Base-by-base conservation (phyloP, 2,888 invertebrate genomes). In the Busseola fusca region DNA sequence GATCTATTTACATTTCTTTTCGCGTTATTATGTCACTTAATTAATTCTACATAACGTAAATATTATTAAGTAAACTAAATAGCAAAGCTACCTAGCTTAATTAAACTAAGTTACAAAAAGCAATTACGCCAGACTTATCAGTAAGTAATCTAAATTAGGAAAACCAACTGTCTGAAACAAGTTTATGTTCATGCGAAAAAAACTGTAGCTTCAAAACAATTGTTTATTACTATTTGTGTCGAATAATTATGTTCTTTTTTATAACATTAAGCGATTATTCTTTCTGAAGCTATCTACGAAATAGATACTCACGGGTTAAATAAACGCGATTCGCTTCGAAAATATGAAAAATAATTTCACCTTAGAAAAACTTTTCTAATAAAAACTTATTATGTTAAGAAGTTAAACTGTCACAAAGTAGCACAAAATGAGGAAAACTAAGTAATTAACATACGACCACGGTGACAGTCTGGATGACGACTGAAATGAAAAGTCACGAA, bases 401-500 rank as follows among this genome's bases (percentile, higher is more conserved):
- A 37, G 30, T n/a, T 62, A 54, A 74, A 63, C 56, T 66, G 30
- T 74, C 54, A 52, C 40, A 77, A 76, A 72, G 37, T 48, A 58
- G 56, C 78, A 85, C 81, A 84, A 77, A 80, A 83, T 69, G 77
- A 81, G 84, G 76, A 84, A 85, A 84, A 83, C 70, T 60, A 64
- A 80, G 83, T 83, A 87, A 88, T 87, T 85, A 88, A 87, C 88
- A 89, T 80, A 86, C 90, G 78, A 87, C 86, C 85, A 83, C 89
- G 83, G 78, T 83, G 88, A 85, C 82, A 83, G 86, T 85, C 85
- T 71, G 85, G 82, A 90, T 87, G 84, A 87, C 81, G 85, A 94
- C 94, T 95, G 93, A 91, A 94, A 93, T 89, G 91, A 90, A 91
- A 93, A 92, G 89, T 89, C 78, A 87, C 87, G 75, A 86, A 88